Conservation (phyloP, 2,113 vertebrate species). For the Barnardius zonarius region DNA sequence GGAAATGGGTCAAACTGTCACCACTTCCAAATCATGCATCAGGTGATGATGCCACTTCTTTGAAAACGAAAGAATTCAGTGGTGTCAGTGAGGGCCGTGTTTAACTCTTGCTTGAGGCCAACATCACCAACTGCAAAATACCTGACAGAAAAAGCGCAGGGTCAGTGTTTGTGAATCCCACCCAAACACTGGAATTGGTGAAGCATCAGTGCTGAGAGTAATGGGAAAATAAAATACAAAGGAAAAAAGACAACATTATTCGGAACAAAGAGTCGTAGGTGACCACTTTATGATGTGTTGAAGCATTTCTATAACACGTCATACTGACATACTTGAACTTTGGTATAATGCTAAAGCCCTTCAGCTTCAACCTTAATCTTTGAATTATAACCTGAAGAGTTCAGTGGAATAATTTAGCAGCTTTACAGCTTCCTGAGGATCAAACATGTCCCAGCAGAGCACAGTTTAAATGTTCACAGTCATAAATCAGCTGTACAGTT, state of each 20-base stretch:
- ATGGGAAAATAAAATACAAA: not conserved
- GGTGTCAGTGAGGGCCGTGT: not conserved
- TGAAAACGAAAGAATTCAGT: not conserved
- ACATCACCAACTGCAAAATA: not conserved
- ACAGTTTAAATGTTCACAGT: not conserved
- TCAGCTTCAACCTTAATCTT: not conserved
- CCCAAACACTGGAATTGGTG: not conserved
- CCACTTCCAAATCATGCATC: not conserved
- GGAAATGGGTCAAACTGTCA: not conserved
- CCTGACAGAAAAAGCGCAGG: not conserved
- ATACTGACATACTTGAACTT: slow-evolving; percentile 68
- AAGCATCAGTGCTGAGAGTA: not conserved
- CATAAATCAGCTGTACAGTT: not conserved
- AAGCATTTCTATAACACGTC: slow-evolving; percentile 43
- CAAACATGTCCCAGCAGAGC: slow-evolving; percentile 31
- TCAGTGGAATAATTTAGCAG: slow-evolving; percentile 28
- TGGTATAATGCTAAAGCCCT: slow-evolving; percentile 67
- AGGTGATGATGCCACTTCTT: not conserved
- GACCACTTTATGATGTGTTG: not conserved
- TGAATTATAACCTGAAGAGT: not conserved
- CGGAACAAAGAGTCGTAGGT: not conserved
- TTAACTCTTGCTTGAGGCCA: not conserved
- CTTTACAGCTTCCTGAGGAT: slow-evolving; percentile 71
- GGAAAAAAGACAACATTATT: not conserved
- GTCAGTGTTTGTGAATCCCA: not conserved